Conservation (phyloP, 2,888 invertebrate species). For the Amphimallon solstitiale region DNA sequence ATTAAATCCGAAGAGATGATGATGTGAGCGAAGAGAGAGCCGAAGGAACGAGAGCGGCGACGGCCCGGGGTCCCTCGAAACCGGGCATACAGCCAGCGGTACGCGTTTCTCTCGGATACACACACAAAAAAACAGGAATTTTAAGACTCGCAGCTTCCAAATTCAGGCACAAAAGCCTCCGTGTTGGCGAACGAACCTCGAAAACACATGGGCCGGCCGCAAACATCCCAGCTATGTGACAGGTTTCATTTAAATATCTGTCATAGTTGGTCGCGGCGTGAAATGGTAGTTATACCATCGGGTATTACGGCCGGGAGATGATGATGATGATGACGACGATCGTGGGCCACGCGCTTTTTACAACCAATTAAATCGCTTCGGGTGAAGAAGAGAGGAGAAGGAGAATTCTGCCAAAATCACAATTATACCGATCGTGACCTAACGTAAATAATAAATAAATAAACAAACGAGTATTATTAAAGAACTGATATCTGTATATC, state of each 20-base stretch:
- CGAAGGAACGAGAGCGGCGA: not conserved
- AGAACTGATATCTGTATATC: too few species aligned
- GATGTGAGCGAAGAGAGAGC: too few species aligned
- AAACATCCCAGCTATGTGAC: conserved; percentile 56
- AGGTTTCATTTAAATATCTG: conserved; percentile 54
- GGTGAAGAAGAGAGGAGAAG: too few species aligned
- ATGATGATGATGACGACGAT: too few species aligned
- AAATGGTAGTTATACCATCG: conserved; percentile 13
- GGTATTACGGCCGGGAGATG: not conserved
- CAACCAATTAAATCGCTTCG: too few species aligned
- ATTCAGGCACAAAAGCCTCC: conserved; percentile 48
- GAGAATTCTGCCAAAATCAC: too few species aligned
- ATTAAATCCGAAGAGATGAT: too few species aligned
- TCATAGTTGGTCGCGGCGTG: conserved; percentile 44
- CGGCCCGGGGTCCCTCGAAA: conserved; percentile 28
- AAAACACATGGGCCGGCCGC: conserved; percentile 50
- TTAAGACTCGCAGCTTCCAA: conserved; percentile 50
- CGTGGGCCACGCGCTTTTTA: not conserved
- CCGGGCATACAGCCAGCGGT: conserved; percentile 35
- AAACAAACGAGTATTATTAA: too few species aligned
- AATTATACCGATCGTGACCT: too few species aligned
- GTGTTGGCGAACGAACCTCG: conserved; percentile 39
- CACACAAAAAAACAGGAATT: conserved; percentile 51
- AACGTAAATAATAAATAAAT: too few species aligned
- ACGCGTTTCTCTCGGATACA: not conserved